Conservation (phyloP, 1,140 invertebrate species). For the Hyles euphorbiae region DNA sequence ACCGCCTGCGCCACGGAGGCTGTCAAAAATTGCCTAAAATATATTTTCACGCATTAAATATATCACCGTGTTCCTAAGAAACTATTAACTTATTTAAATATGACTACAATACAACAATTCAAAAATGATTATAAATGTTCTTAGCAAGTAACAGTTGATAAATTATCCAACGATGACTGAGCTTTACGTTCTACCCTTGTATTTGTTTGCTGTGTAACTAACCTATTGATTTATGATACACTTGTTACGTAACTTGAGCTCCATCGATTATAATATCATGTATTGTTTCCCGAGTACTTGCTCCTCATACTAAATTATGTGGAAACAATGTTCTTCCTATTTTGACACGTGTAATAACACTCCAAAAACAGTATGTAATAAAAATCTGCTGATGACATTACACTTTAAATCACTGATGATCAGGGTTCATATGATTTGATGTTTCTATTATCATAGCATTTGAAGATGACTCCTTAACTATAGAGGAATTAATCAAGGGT, state of each 20-base stretch:
- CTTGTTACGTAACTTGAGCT: constrained; percentile 16
- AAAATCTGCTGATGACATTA: too few relatives aligned
- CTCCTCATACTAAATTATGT: not conserved
- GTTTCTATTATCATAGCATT: too few relatives aligned
- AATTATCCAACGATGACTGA: constrained; percentile 15
- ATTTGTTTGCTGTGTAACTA: constrained; percentile 21
- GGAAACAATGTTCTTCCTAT: not conserved
- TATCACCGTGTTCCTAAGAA: too few relatives aligned
- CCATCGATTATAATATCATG: constrained; percentile 18
- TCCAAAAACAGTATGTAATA: too few relatives aligned
- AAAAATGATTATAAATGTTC: constrained; percentile 1
- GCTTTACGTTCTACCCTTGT: constrained; percentile 20
- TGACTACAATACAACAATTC: not conserved
- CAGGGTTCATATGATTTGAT: too few relatives aligned
- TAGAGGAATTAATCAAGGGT: too few relatives aligned
- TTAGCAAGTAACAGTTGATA: not conserved
- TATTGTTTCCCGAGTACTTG: not conserved
- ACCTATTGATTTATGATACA: constrained; percentile 23
- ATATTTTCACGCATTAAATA: too few relatives aligned
- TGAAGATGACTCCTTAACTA: too few relatives aligned
- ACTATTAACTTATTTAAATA: too few relatives aligned
- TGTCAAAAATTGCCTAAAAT: too few relatives aligned
- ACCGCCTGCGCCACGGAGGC: too few relatives aligned
- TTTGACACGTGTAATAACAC: not conserved
- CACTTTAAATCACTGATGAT: too few relatives aligned